Evolutionary conservation across 2,888 invertebrate species (phyloP), one percentile per base, ranked within the genome.

Genomic region (Hirtodrosophila duncani): DNA sequence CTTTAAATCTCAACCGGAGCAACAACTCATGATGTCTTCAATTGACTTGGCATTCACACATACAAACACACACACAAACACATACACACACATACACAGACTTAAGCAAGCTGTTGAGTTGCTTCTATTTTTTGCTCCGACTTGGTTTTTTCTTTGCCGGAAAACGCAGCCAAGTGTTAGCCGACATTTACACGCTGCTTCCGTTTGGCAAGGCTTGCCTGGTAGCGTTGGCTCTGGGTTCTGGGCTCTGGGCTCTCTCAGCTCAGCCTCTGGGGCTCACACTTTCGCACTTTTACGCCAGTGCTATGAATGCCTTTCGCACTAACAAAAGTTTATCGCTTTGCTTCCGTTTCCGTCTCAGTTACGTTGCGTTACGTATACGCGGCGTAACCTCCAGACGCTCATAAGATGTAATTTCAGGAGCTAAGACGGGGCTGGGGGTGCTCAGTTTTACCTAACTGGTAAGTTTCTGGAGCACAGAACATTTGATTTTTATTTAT

Each of bases 321-420:
- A 64, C 71, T 69, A 75, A 75, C 75, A 69, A 67, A 77, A 79
- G 75, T 77, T 79, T 77, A 77, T 75, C 75, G 79, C 78, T 71
- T 67, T 77, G 67, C 70, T 78, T 79, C 72, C 80, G 78, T 63
- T 81, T 82, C 80, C 80, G 72, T 67, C 72, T 60, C 68, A 60
- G 41, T 61, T 39, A 43, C 63, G 66, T 61, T 31, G n/a, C 30
- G 27, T 26, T 62, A 62, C 61, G 63, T 56, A 61, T 57, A 51
- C 60, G 46, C 50, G 46, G 66, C 64, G 53, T 65, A 69, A 64
- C 75, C 78, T 65, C 82, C 61, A 77, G 69, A 63, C 65, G 63
- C 69, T 67, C 81, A 69, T 81, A 82, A 79, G 77, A 77, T 77
- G 77, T 79, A 77, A 74, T 81, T 78, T 67, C 53, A 55, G 45